Evolutionary conservation across 2,888 invertebrate genomes (phyloP), one percentile per base, ranked within the genome.

Genomic region (Ashinkailepas kermadecensis): DNA sequence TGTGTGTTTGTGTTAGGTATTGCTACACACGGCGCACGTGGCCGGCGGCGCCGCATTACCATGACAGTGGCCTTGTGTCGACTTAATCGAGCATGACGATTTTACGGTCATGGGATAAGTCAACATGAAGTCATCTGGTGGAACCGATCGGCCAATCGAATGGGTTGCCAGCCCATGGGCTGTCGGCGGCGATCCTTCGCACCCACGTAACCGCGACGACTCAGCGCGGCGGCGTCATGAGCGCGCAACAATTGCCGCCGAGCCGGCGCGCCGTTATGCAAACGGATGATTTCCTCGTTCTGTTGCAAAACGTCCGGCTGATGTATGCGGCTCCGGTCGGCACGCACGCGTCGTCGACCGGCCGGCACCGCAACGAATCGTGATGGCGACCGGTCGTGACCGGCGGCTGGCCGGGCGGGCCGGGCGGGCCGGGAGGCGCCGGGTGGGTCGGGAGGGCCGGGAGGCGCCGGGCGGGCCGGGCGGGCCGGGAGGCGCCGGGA

Each of bases 21-120:
- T 70, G 70, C 70, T 23, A 70, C 70, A 70, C 4, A 39, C 70
- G 25, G 15, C 23, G 64, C 64, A 25, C 67, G 67, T 12, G 1
- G 67, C 9, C 39, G 13, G 39, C 6, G 25, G 39, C 39, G 12
- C 15, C 39, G 10, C 39, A 70, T 70, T 70, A 70, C 39, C 70
- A 25, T 70, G 39, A 6, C 39, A 4, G 39, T 39, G 15, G 70
- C 9, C 39, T 70, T 70, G 70, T 70, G 70, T 70, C 70, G 15
- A 39, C 70, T 70, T 70, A 70, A 70, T 70, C 70, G 15, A 25
- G 39, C 70, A 70, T 70, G 70, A 39, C 39, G 13, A 70, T 70
- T 70, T 39, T 15, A 39, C 39, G n/a, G 70, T 23, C 70, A 7
- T 39, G 15, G 70, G 11, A 25, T 3, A 13, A 39, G 67, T 6